Evolutionary conservation across 2,113 vertebrate genomes (phyloP), one percentile per base, ranked within the genome.

Genomic region (Scolopax mira): DNA sequence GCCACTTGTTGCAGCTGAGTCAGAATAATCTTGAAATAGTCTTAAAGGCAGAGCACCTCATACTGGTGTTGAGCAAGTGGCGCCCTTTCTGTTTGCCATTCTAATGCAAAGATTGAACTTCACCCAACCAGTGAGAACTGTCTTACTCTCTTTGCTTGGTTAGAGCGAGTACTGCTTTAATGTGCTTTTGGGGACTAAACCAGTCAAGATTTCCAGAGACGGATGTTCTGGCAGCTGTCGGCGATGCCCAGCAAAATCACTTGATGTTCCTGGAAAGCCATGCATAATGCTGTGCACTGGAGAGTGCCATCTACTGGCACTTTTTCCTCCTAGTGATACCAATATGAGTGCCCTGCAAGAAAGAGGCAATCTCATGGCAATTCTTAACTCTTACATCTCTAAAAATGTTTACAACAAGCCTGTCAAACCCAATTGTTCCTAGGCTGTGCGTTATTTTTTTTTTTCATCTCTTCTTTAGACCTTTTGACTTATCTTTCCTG

Each of bases 401-500:
- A n/a, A 74, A 67, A 41, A 62, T 15, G 1, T 7, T 83, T 78
- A 27, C 46, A 67, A 71, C 1, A 18, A 58, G 23, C 54, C 33
- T 46, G 3, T 78, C 23, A 46, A 35, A 55, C 2, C 4, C 0
- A 7, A n/a, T 58, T 78, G 57, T 70, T 95, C 27, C 12, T 22
- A 48, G 4, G 8, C 11, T 48, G 33, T 35, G 37, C 9, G 1
- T 9, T 41, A 33, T 12, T 54, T 62, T 77, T 65, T 66, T 57
- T 82, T 72, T 44, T 21, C 4, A 30, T 73, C 18, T 88, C 62
- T 72, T 84, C 49, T 89, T 61, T 65, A 94, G 89, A 89, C 87
- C 62, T 96, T 85, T 85, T 91, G 85, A 89, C 67, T 85, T 90
- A 15, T 49, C 16, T 83, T 27, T 94, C 65, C 81, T 54, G 55